phyloP scores from a whole-genome alignment of 2,888 invertebrate species.

The Colletes collaris region DNA sequence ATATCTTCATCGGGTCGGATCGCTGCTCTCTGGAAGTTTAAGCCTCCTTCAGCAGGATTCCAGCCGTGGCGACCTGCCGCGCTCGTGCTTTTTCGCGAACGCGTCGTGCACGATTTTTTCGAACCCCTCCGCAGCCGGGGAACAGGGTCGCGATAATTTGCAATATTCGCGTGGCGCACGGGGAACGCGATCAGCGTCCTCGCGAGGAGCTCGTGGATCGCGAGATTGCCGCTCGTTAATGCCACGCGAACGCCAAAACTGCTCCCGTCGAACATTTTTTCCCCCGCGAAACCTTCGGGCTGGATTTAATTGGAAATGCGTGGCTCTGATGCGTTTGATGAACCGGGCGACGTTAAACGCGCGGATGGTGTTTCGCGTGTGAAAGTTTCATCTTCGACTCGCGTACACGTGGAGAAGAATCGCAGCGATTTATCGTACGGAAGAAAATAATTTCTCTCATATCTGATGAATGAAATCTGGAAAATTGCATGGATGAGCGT shows the following conservation, averaged over 20 bases:
- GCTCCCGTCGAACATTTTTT: background rate
- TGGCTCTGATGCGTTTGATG: no score
- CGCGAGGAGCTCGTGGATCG: background rate
- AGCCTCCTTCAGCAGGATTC: conserved; percentile 65
- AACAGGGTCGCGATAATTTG: conserved; percentile 27
- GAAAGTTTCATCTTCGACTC: no score
- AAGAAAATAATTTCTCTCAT: no score
- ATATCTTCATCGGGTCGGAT: conserved; percentile 63
- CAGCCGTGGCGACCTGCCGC: conserved; percentile 11
- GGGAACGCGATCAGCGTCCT: background rate
- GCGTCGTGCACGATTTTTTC: conserved; percentile 3
- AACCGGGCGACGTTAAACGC: no score
- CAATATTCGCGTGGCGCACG: conserved; percentile 26
- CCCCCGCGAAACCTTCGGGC: no score
- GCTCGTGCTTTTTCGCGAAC: background rate
- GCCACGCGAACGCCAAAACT: background rate
- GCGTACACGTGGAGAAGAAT: no score
- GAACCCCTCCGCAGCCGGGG: background rate
- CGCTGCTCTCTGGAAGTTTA: conserved; percentile 59
- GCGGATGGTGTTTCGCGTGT: no score
- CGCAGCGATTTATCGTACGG: no score
- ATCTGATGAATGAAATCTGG: no score
- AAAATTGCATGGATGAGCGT: no score
- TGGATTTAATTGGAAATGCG: no score
- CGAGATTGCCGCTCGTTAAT: conserved; percentile 40